These are phyloP conservation scores for Pterobdella sp. DNA, from an alignment of 2,888 invertebrate genomes.

Conservation along the genomic window DNA sequence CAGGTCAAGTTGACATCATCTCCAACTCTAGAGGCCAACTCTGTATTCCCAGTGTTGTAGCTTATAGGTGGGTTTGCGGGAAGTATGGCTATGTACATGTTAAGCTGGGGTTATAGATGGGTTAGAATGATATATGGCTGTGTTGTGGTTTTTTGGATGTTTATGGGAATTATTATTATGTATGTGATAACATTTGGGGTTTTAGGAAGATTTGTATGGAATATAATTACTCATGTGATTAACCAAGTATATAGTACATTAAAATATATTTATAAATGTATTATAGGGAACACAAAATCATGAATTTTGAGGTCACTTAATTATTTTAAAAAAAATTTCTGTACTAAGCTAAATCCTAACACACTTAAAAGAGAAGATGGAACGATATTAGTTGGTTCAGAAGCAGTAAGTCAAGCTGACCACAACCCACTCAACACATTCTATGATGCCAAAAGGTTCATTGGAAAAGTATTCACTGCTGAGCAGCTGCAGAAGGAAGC, in stretches of 20 bases:
- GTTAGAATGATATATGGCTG: no score
- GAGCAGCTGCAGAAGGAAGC: conserved; percentile 44
- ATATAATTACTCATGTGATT: no score
- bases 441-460: conserved; percentile 55
- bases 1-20: conserved; percentile 51
- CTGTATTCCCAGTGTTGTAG: conserved; percentile 55
- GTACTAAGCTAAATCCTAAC: not conserved
- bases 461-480: conserved; percentile 51
- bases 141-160: no score
- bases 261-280: not conserved
- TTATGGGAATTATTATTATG: no score
- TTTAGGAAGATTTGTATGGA: no score
- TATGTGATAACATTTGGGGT: no score
- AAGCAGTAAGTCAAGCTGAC: conserved; percentile 52
- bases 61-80: conserved; percentile 45
- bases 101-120: no score
- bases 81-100: no score
- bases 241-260: not conserved
- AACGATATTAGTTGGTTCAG: conserved; percentile 51
- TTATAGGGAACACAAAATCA: not conserved
- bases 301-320: not conserved
- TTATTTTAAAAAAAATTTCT: not conserved
- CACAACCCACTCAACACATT: conserved; percentile 53
- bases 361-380: conserved; percentile 25
- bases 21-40: conserved; percentile 50